Conservation (phyloP, 2,888 invertebrate species). For the Buathra laborator region DNA sequence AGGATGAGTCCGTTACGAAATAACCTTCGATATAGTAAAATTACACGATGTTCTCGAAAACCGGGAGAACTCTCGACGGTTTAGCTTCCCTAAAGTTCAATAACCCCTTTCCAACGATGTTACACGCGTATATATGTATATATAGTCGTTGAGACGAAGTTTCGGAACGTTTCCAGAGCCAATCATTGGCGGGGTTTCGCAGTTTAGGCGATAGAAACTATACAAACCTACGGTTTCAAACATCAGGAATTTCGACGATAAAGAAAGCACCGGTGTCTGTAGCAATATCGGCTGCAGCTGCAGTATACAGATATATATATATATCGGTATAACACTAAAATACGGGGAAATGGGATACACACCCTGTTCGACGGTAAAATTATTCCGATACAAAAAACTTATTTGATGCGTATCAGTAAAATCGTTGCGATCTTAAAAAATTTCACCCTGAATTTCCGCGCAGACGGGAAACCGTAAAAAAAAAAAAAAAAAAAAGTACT, state of each 20-base stretch:
- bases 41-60: constrained; percentile 12
- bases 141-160: constrained; percentile 4
- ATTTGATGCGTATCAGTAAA: no score
- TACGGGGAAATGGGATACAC: not conserved
- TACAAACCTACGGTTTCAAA: constrained; percentile 1
- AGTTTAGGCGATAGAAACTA: not conserved
- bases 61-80: not conserved
- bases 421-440: no score
- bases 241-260: constrained; percentile 33
- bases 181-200: constrained; percentile 45
- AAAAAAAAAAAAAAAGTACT: no score
- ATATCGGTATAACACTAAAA: not conserved
- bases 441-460: no score
- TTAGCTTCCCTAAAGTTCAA: constrained; percentile 34
- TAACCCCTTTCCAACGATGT: constrained; percentile 18
- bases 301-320: not conserved
- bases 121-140: not conserved
- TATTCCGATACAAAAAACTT: no score
- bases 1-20: constrained; percentile 20
- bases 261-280: constrained; percentile 36
- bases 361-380: no score
- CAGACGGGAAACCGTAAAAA: no score
- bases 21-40: constrained; percentile 8
- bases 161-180: constrained; percentile 17
- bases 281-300: not conserved